A percentile compares a stretch with the other conserved stretches of the same genome.
These are phyloP conservation scores for Andrena flavipes DNA, from an alignment of 2,888 invertebrate species.

Conservation along the genomic window DNA sequence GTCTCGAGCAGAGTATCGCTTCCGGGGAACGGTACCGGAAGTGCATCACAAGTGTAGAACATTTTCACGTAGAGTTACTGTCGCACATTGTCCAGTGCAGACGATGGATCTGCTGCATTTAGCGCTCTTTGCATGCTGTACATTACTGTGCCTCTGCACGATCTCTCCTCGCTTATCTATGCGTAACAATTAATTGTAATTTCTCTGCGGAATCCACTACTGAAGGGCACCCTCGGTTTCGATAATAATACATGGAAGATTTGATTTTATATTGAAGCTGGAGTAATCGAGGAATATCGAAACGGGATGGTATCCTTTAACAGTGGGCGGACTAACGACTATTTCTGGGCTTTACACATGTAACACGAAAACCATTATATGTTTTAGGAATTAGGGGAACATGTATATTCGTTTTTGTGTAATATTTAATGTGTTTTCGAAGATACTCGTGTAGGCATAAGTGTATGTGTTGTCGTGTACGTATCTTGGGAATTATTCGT, in stretches of 20 bases:
- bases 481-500: slow-evolving; percentile 19
- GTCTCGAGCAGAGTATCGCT: slow-evolving; percentile 13
- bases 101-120: slow-evolving; percentile 68
- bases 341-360: slow-evolving; percentile 67
- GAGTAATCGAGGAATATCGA: neutral
- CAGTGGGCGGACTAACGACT: slow-evolving; percentile 43
- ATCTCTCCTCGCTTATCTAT: slow-evolving; percentile 59
- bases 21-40: slow-evolving; percentile 16
- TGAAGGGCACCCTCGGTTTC: slow-evolving; percentile 14
- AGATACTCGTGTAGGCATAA: slow-evolving; percentile 36
- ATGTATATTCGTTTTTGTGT: slow-evolving; percentile 52
- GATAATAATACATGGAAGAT: neutral
- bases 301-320: slow-evolving; percentile 19
- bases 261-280: neutral
- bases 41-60: slow-evolving; percentile 17
- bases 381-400: slow-evolving; percentile 53
- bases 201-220: slow-evolving; percentile 13
- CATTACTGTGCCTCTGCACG: slow-evolving; percentile 66
- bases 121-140: slow-evolving; percentile 69
- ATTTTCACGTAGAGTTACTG: slow-evolving; percentile 25
- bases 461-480: neutral
- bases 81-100: slow-evolving; percentile 51
- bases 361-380: slow-evolving; percentile 68
- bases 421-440: slow-evolving; percentile 27
- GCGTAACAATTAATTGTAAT: slow-evolving; percentile 55